Conservation (phyloP, 2,113 vertebrate species). For the Takifugu flavidus region DNA sequence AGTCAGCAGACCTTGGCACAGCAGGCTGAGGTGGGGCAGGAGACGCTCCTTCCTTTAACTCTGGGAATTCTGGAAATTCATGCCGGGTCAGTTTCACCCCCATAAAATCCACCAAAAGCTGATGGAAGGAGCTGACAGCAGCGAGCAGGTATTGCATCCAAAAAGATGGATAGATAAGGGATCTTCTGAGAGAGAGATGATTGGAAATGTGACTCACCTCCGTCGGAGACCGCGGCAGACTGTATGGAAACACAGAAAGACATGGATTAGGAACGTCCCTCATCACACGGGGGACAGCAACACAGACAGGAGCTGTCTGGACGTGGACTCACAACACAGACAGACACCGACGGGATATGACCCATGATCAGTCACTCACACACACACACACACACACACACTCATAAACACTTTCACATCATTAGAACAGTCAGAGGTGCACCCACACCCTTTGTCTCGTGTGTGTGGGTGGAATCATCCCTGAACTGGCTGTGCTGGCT, state of each 20-base stretch:
- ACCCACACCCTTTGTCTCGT: constrained; percentile 44
- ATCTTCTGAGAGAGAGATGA: not conserved
- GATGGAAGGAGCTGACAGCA: not conserved
- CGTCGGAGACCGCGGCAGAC: constrained; percentile 96
- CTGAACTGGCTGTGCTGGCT: constrained; percentile 67
- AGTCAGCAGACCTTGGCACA: not conserved
- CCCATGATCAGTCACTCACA: constrained; percentile 22
- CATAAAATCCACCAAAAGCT: not conserved
- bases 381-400: not conserved
- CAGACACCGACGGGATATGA: constrained; percentile 19
- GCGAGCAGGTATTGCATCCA: not conserved
- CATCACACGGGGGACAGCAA: constrained; percentile 38
- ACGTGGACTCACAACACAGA: constrained; percentile 27
- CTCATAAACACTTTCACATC: constrained; percentile 29
- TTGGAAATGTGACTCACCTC: constrained; percentile 82
- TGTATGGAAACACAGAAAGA: constrained; percentile 88
- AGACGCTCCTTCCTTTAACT: not conserved
- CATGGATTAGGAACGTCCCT: constrained; percentile 78
- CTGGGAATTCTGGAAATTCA: not conserved
- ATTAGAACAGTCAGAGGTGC: constrained; percentile 29
- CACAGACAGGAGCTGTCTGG: constrained; percentile 24
- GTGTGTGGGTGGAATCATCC: constrained; percentile 49
- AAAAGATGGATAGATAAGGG: not conserved
- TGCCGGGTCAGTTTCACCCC: no score
- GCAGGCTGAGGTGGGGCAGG: constrained; percentile 22